A percentile compares a stretch with the other conserved stretches of the same genome.
phyloP scores from a whole-genome alignment of 2,888 invertebrate species.

The Leptopilina drosophilae region DNA sequence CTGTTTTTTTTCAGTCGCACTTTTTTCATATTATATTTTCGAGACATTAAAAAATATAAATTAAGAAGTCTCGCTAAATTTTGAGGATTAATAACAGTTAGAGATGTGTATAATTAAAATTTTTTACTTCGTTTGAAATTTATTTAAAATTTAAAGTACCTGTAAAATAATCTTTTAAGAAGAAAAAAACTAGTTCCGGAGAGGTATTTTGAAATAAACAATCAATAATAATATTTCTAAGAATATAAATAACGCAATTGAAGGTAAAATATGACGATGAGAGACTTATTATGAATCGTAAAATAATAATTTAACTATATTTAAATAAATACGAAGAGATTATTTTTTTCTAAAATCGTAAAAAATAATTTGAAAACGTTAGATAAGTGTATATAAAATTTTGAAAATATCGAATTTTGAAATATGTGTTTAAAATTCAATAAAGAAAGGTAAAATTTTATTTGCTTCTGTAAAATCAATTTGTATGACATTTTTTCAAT shows the following conservation, averaged over 20 bases:
- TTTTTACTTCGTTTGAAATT: neutral
- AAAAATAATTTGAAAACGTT: no score
- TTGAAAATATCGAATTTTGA: neutral
- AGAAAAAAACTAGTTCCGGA: neutral
- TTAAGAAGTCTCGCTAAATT: no score
- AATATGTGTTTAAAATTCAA: neutral
- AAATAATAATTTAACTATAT: neutral
- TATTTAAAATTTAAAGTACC: neutral
- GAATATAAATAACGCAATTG: conserved; percentile 15
- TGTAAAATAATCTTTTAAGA: neutral
- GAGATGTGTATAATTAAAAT: neutral
- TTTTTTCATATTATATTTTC: no score
- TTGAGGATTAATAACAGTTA: no score
- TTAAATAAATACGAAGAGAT: neutral
- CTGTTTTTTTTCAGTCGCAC: no score
- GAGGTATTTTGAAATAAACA: conserved; percentile 1
- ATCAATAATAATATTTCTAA: neutral
- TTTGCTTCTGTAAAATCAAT: neutral
- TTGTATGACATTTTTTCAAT: neutral
- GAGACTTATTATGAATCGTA: neutral
- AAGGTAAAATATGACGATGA: neutral
- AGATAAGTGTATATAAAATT: neutral
- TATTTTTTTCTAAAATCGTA: neutral
- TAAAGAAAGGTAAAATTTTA: neutral
- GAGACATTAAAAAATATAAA: no score